Evolutionary conservation across 2,797 vertebrate species (phyloP).

Genomic region (Danio kyathit): DNA sequence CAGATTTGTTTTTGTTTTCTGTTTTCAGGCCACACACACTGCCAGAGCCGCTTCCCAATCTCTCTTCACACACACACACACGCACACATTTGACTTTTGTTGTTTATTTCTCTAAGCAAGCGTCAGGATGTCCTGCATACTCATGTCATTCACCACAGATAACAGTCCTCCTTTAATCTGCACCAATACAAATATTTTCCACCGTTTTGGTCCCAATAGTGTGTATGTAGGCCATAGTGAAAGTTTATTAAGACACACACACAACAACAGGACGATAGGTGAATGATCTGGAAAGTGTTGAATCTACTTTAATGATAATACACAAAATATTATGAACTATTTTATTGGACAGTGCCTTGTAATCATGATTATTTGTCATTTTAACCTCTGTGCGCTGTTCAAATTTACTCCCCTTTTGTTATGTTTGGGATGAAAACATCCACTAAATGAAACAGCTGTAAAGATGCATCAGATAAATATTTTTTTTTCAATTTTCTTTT

Average conservation of each 20-base stretch:
- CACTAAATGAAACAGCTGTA: too few species aligned
- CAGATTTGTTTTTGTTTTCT: too few species aligned
- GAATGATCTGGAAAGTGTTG: background rate
- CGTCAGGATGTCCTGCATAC: constrained; percentile 41
- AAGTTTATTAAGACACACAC: constrained; percentile 12
- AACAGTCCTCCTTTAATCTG: constrained; percentile 34
- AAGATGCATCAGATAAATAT: too few species aligned
- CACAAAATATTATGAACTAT: background rate
- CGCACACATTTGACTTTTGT: constrained; percentile 17
- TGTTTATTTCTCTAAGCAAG: constrained; percentile 47
- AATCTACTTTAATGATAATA: background rate
- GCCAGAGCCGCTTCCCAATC: background rate
- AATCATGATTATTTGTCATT: too few species aligned
- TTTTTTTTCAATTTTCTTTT: too few species aligned
- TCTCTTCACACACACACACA: constrained; percentile 26
- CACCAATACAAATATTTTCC: constrained; percentile 21
- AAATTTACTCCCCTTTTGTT: too few species aligned
- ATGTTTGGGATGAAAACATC: too few species aligned
- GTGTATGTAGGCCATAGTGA: constrained; percentile 10
- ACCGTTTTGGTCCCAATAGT: background rate
- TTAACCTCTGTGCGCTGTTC: too few species aligned
- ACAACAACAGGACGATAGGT: background rate
- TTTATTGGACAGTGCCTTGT: background rate
- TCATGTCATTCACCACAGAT: constrained; percentile 34
- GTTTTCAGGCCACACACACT: constrained; percentile 26